Base-by-base conservation (phyloP, 2,113 vertebrate species). In the Coturnix japonica region DNA sequence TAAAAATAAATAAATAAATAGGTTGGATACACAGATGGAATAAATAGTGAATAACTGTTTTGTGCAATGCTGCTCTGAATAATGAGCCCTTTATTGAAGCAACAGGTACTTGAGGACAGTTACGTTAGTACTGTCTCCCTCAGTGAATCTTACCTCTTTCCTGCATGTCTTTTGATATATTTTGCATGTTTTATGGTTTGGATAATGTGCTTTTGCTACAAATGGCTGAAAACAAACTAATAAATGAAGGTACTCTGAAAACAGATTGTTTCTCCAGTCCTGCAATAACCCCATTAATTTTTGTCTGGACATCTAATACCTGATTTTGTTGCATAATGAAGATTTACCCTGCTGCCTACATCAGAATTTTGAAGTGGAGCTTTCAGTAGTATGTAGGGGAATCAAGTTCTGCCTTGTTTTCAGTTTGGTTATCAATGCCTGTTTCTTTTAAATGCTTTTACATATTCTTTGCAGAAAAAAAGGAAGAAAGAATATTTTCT, bases 111-210 rank as follows among this genome's bases (percentile, higher is more conserved):
- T 66, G 44, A 83, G 37, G 65, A 51, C 23, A 70, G 21, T 57
- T 57, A 46, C 28, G 17, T 56, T 78, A 63, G 30, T 76, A 61
- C 22, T 81, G 12, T 12, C 33, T 64, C 16, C 35, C 75, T 76
- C 17, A 25, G 46, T 80, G 79, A 79, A 33, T 79, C 67, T 54
- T 72, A 39, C 59, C 25, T 66, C 87, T 90, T 60, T 76, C 26
- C 41, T 93, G 20, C 21, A 10, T 56, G 57, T 41, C 28, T 54
- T 89, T 93, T 60, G 49, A 54, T 28, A 5, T 59, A 61, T 82
- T 87, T 85, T 89, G 51, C 25, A 25, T 64, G 66, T 88, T 91
- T 91, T 80, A 39, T 61, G 79, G 46, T 89, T 87, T 85, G 37
- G 70, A 82, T 51, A 79, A 26, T 30, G 28, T 18, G 22, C 21